Conservation (phyloP, 1,140 invertebrate genomes). For the Papilio dardanus region DNA sequence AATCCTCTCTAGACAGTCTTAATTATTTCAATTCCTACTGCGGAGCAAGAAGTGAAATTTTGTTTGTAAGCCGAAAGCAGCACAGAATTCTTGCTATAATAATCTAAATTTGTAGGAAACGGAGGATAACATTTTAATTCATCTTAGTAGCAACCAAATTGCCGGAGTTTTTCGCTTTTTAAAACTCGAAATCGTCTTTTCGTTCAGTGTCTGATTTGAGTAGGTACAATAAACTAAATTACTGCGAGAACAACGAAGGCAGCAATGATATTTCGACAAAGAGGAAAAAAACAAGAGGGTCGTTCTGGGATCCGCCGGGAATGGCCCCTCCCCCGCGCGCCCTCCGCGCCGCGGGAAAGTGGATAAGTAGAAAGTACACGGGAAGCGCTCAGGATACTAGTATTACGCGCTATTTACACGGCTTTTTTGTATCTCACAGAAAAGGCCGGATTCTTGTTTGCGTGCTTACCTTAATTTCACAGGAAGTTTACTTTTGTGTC, state of each 20-base stretch:
- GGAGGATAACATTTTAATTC: constrained; percentile 38
- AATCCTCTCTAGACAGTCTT: constrained; percentile 9
- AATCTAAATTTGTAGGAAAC: constrained; percentile 34
- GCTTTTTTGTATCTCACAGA: constrained; percentile 48
- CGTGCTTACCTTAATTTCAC: constrained; percentile 41
- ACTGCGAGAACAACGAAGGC: constrained; percentile 64
- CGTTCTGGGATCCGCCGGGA: constrained; percentile 67
- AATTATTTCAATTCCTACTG: constrained; percentile 32
- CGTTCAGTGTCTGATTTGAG: constrained; percentile 56
- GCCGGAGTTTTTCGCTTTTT: constrained; percentile 52
- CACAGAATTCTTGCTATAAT: constrained; percentile 25
- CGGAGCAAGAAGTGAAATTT: constrained; percentile 22
- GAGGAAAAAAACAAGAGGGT: constrained; percentile 71
- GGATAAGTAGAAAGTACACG: constrained; percentile 60
- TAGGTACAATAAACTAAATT: constrained; percentile 68
- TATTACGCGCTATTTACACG: constrained; percentile 66
- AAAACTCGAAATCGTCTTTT: constrained; percentile 53
- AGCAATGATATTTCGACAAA: constrained; percentile 72
- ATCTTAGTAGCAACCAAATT: constrained; percentile 47
- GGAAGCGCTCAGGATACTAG: constrained; percentile 63
- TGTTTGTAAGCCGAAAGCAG: constrained; percentile 6
- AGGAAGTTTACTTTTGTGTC: constrained; percentile 30
- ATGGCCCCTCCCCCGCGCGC: constrained; percentile 53
- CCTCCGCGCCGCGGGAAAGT: constrained; percentile 42
- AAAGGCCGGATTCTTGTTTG: constrained; percentile 50